These are phyloP conservation scores for Meriones psammophilus DNA, from an alignment of 2,797 vertebrate species.

Conservation along the genomic window DNA sequence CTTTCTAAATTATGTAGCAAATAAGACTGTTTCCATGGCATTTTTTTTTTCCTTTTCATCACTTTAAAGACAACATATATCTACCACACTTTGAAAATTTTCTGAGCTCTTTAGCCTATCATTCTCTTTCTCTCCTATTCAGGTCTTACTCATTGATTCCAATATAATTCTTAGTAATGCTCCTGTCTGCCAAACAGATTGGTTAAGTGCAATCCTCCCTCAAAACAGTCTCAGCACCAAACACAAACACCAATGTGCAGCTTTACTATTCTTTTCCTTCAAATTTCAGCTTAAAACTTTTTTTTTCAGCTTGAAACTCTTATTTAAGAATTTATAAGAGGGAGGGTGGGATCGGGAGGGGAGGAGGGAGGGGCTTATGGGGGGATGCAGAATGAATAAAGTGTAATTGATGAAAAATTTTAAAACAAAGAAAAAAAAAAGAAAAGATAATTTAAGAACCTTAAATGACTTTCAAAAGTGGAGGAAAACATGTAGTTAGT, in stretches of 20 bases:
- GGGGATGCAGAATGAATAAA: no score
- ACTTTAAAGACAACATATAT: constrained; percentile 53
- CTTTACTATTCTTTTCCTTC: constrained; percentile 47
- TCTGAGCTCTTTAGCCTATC: not conserved
- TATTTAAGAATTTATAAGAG: constrained; percentile 34
- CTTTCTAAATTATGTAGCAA: constrained; percentile 39
- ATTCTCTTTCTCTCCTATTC: not conserved
- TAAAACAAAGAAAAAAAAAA: no score
- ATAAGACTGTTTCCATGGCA: constrained; percentile 45
- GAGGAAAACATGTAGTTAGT: no score
- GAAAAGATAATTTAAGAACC: no score
- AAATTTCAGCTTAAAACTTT: constrained; percentile 14
- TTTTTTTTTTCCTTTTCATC: not conserved
- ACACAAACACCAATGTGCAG: not conserved
- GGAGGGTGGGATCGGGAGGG: no score
- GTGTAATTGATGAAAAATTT: no score
- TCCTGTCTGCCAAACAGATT: constrained; percentile 10
- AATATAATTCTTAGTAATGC: constrained; percentile 50
- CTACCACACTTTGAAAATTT: not conserved
- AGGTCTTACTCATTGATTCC: not conserved
- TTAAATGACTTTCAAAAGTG: no score
- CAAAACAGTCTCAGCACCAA: constrained; percentile 24
- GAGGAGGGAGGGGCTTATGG: no score
- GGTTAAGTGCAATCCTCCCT: not conserved
- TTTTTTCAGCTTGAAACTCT: not conserved